phyloP scores from a whole-genome alignment of 2,888 invertebrate species.

The Eurytoma adleriae region DNA sequence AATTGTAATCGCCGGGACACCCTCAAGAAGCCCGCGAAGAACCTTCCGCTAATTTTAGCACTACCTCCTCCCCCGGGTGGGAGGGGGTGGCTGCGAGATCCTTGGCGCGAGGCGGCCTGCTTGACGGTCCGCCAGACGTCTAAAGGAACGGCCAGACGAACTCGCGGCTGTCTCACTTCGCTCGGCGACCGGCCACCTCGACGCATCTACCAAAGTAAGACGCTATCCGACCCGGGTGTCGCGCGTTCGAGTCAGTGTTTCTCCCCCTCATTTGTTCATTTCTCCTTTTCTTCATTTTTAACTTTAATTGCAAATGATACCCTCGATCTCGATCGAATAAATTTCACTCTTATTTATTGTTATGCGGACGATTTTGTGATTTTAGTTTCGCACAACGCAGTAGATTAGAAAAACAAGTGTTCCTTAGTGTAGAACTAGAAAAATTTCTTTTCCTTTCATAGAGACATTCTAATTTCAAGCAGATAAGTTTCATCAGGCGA shows the following conservation, averaged over 20 bases:
- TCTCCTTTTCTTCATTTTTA: too few relatives aligned
- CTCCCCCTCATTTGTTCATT: too few relatives aligned
- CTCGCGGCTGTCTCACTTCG: slow-evolving; percentile 21
- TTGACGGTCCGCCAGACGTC: neutral
- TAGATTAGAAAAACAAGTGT: neutral
- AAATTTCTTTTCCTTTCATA: neutral
- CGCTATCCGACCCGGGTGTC: neutral
- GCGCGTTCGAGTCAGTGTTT: too few relatives aligned
- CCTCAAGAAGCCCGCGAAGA: neutral
- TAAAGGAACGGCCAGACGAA: slow-evolving; percentile 19
- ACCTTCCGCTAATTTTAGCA: slow-evolving; percentile 41
- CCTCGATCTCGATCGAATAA: too few relatives aligned
- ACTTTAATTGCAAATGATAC: too few relatives aligned
- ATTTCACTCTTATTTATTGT: too few relatives aligned
- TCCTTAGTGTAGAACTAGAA: slow-evolving; percentile 58
- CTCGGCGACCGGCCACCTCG: slow-evolving; percentile 4
- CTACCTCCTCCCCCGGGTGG: neutral
- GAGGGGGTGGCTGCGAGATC: neutral
- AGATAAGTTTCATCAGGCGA: slow-evolving; percentile 38
- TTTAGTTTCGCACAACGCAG: too few relatives aligned
- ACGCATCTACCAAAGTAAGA: slow-evolving; percentile 48
- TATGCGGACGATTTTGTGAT: too few relatives aligned
- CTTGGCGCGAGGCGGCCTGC: slow-evolving; percentile 43
- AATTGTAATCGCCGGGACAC: too few relatives aligned
- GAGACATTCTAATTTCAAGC: slow-evolving; percentile 18